A percentile compares a stretch with the other conserved stretches of the same genome.
Evolutionary conservation across 2,797 vertebrate species (phyloP).

Genomic region (Syncerus caffer): DNA sequence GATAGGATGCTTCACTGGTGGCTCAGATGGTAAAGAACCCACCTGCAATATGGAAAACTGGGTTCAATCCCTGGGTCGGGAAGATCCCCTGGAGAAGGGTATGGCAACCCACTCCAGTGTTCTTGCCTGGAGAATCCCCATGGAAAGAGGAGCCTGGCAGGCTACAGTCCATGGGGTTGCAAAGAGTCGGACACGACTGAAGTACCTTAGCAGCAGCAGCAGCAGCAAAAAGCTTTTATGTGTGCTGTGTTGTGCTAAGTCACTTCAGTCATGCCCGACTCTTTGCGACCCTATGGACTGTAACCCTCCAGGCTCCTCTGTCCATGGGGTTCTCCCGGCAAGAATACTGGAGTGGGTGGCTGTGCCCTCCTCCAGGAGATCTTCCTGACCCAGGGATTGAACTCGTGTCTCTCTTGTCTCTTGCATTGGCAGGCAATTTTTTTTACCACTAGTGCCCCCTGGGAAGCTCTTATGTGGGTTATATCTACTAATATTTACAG

Average conservation of each 20-base stretch:
- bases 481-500: not conserved
- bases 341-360: not conserved
- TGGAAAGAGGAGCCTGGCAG: not conserved
- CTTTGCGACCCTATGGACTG: not conserved
- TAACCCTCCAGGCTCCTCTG: not conserved
- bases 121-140: not conserved
- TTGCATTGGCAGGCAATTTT: not conserved
- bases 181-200: rapidly evolving
- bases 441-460: not conserved
- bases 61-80: not conserved
- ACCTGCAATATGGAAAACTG: not conserved
- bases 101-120: not conserved
- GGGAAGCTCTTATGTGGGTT: not conserved
- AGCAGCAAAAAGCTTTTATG: not conserved
- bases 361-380: not conserved
- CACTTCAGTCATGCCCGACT: not conserved
- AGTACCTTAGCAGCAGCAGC: rapidly evolving
- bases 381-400: not conserved
- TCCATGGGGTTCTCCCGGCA: not conserved
- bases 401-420: not conserved
- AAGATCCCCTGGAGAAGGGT: not conserved
- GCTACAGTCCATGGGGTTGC: not conserved
- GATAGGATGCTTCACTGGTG: not conserved
- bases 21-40: not conserved
- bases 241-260: not conserved